Percentiles rank a stretch among this genome's conserved stretches.
phyloP scores from a whole-genome alignment of 2,888 invertebrate genomes.

The Cephonodes hylas region DNA sequence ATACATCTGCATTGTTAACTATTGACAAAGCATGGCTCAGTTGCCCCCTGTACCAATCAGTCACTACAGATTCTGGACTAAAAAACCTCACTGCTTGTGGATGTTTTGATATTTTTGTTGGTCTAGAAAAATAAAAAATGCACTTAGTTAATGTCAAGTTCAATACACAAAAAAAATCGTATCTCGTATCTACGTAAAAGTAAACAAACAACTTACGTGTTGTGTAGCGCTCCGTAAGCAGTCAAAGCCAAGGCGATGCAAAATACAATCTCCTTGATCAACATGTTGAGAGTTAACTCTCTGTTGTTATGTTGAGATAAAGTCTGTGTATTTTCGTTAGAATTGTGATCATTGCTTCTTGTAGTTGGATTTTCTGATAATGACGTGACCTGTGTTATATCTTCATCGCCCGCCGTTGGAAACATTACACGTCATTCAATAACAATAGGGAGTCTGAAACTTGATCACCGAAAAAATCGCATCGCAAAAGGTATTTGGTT shows the following conservation, averaged over 20 bases:
- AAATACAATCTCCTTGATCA: constrained; percentile 84
- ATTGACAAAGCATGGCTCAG: constrained; percentile 83
- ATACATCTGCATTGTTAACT: constrained; percentile 85
- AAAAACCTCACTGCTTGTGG: constrained; percentile 86
- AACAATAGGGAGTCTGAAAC: constrained; percentile 55
- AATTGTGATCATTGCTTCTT: constrained; percentile 68
- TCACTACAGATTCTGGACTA: constrained; percentile 83
- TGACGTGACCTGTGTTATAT: constrained; percentile 74
- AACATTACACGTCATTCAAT: constrained; percentile 81
- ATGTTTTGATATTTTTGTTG: constrained; percentile 65
- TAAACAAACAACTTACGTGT: constrained; percentile 80
- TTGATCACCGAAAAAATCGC: constrained; percentile 44
- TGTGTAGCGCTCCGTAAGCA: constrained; percentile 86
- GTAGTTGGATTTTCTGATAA: constrained; percentile 52
- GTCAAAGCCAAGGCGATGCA: constrained; percentile 84
- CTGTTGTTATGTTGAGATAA: constrained; percentile 58
- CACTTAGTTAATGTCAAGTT: constrained; percentile 7
- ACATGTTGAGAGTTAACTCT: constrained; percentile 75
- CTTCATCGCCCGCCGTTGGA: constrained; percentile 74
- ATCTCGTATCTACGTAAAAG: not conserved
- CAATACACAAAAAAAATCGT: not conserved
- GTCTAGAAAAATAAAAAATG: constrained; percentile 42
- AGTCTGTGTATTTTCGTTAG: constrained; percentile 55
- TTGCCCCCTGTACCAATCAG: constrained; percentile 90
- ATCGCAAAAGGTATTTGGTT: constrained; percentile 38